A percentile compares a stretch with the other conserved stretches of the same genome.
Evolutionary conservation across 2,888 invertebrate genomes (phyloP).

Genomic region (Rotaria magnacalcarata): DNA sequence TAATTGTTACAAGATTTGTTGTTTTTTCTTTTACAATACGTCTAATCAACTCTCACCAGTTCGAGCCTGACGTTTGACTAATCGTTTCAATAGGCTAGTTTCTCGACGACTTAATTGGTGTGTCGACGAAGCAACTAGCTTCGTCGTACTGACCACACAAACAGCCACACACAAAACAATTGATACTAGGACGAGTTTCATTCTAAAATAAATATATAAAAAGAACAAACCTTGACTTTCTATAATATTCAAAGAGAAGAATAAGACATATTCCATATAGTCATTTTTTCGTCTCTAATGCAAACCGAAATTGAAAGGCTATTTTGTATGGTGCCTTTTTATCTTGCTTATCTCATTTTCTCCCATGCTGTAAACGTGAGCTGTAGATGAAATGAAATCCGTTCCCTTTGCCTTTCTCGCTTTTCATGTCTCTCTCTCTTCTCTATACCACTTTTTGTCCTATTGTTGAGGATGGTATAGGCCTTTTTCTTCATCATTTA

Average conservation of each 20-base stretch:
- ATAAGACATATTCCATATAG: not conserved
- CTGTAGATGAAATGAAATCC: not conserved
- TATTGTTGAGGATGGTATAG: not conserved
- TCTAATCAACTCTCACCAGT: not conserved
- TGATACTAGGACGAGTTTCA: not conserved
- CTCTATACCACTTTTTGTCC: not conserved
- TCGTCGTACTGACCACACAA: not conserved
- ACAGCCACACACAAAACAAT: not conserved
- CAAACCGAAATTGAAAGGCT: not conserved
- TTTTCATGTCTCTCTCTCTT: not conserved
- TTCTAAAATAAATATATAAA: not conserved
- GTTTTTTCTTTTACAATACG: not conserved
- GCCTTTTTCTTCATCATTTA: not conserved
- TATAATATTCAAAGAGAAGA: not conserved
- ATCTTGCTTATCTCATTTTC: conserved; percentile 16
- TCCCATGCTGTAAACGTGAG: not conserved
- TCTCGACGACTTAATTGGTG: not conserved
- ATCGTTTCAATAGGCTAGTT: not conserved
- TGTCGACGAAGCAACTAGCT: too few species aligned
- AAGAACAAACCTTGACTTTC: not conserved
- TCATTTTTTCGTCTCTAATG: not conserved
- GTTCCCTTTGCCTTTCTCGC: not conserved
- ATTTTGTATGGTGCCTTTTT: not conserved
- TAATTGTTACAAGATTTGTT: too few species aligned
- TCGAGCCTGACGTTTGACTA: not conserved